Conservation (phyloP, 2,888 invertebrate species). For the Heliconius cydno region DNA sequence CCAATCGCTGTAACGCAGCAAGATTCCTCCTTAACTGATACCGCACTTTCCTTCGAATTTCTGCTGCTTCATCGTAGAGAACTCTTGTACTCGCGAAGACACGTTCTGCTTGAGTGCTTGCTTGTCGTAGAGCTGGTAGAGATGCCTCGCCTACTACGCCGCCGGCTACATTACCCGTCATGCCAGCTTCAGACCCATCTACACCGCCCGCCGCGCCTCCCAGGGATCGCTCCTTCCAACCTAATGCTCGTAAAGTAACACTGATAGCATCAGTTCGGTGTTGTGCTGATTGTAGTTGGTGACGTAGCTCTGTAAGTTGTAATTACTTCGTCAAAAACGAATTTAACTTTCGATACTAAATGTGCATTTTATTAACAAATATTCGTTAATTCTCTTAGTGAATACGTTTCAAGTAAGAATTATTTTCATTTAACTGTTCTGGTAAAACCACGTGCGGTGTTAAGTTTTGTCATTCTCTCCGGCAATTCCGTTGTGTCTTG, state of each 20-base stretch:
- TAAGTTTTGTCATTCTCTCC: too few relatives aligned
- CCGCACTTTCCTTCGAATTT: slow-evolving; percentile 73
- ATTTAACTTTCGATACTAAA: not conserved
- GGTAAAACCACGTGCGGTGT: too few relatives aligned
- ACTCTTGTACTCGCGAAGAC: slow-evolving; percentile 72
- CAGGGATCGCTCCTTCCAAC: slow-evolving; percentile 74
- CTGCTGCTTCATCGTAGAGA: slow-evolving; percentile 77
- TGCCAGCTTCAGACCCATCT: slow-evolving; percentile 47
- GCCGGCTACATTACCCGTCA: slow-evolving; percentile 45
- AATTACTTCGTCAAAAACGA: not conserved
- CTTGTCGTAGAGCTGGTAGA: slow-evolving; percentile 41
- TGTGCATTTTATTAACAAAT: too few relatives aligned
- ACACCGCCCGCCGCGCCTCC: slow-evolving; percentile 51
- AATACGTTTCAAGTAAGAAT: too few relatives aligned
- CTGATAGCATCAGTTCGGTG: slow-evolving; percentile 71
- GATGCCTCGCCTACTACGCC: slow-evolving; percentile 38
- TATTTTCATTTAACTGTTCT: too few relatives aligned
- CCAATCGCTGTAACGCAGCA: slow-evolving; percentile 83
- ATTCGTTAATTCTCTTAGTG: too few relatives aligned
- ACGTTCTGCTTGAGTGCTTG: slow-evolving; percentile 61
- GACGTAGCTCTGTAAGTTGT: slow-evolving; percentile 57
- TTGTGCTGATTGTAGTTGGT: slow-evolving; percentile 62
- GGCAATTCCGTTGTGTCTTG: not conserved
- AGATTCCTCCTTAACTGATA: slow-evolving; percentile 80
- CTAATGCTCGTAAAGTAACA: slow-evolving; percentile 71